Conservation (phyloP, 2,888 invertebrate genomes). For the Napeogenes sylphis region DNA sequence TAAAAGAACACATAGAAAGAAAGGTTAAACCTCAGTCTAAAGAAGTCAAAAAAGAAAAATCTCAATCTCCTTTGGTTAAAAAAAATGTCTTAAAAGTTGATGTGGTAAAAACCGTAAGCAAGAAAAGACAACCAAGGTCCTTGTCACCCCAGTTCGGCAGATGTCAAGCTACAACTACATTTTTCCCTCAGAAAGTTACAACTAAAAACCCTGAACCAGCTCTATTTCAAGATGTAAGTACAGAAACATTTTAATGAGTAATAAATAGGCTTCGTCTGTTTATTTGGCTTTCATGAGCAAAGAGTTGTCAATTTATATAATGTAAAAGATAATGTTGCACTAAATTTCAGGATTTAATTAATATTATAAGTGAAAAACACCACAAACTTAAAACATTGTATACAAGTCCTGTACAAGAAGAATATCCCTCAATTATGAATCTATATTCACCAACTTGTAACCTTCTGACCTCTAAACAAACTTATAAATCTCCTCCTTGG, state of each 20-base stretch:
- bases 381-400: constrained; percentile 45
- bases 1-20: background rate
- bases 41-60: background rate
- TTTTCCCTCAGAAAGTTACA: constrained; percentile 10
- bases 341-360: constrained; percentile 49
- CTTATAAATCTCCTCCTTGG: constrained; percentile 22
- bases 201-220: constrained; percentile 1
- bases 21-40: constrained; percentile 1
- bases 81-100: background rate
- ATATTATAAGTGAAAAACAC: constrained; percentile 46
- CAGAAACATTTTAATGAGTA: background rate
- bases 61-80: background rate
- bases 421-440: constrained; percentile 40
- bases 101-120: background rate
- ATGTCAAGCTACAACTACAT: constrained; percentile 9
- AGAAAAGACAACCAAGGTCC: background rate
- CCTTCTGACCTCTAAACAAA: background rate
- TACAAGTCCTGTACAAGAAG: constrained; percentile 38
- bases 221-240: constrained; percentile 29
- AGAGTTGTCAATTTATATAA: no score
- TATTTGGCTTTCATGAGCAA: no score
- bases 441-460: constrained; percentile 19
- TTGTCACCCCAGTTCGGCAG: constrained; percentile 3
- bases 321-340: background rate
- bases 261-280: no score